Evolutionary conservation across 2,113 vertebrate genomes (phyloP), one percentile per base, ranked within the genome.

Genomic region (Ageneiosus marmoratus): DNA sequence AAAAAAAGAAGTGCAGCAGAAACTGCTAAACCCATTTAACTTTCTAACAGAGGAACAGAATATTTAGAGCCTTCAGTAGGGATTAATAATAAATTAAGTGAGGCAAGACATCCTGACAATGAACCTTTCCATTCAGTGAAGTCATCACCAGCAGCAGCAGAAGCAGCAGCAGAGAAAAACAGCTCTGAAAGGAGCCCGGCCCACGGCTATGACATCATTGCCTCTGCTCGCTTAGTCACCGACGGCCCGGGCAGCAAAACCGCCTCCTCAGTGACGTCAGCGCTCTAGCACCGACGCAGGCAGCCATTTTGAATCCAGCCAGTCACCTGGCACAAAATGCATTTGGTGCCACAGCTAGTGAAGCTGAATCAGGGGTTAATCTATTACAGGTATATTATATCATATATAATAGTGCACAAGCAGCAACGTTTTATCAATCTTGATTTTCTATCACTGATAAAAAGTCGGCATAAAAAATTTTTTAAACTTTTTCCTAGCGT

Each of bases 181-280:
- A 85, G 81, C 83, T 85, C 85, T 86, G 62, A 87, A 73, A 58
- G 85, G 88, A 88, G 89, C 89, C 88, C 91, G 86, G 83, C 92
- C 92, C 88, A 91, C 91, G 91, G 91, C 91, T 91, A 92, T 93
- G 93, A 93, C 89, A 89, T 94, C 92, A 94, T 91, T 87, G 83
- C 82, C 89, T 82, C 77, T 84, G 90, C 90, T 88, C 89, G 89
- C 91, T 93, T 92, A 94, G 93, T 94, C 92, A 93, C 87, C 78
- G 86, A 90, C 89, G 90, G 90, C 92, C 88, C 58, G 85, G 87
- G 83, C 77, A 88, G 84, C 69, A 69, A 77, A 87, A 79, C 86
- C 87, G 75, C 86, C 87, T 86, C 84, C 86, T 87, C 83, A 86
- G 81, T 86, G 86, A 86, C 86, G 84, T 82, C 83, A 83, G 81